Evolutionary conservation across 2,888 invertebrate genomes (phyloP), one percentile per base, ranked within the genome.

Genomic region (Drosophila borborema): DNA sequence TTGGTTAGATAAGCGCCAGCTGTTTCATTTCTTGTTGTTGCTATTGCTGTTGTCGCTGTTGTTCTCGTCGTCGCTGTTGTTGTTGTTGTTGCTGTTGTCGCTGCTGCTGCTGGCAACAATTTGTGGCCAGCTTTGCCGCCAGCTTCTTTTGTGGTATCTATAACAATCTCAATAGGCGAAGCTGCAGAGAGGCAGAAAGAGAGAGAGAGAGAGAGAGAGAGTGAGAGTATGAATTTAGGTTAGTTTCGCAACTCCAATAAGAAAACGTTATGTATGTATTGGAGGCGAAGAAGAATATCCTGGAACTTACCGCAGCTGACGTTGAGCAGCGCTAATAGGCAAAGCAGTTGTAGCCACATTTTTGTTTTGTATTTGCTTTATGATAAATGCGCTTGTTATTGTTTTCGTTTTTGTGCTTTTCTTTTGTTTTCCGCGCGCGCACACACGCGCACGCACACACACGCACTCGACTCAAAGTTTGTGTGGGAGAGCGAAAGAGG

Each of bases 1-100:
- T 65, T 74, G 49, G 69, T 79, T 73, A 80, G 86, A 87, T 87
- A 87, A 90, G 89, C 77, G 72, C 82, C 86, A 87, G 90, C 86
- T 90, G 86, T 80, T 86, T 83, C 71, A 62, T 75, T 77, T 62
- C 74, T 36, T 67, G 56, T 59, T 69, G 66, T 60, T 51, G 64
- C 41, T 46, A 62, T 9, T 56, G 54, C 28, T 48, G 51, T 23
- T 41, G 54, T 34, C 45, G 55, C 23, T 40, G 51, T 36, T 51
- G 49, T 36, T 41, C 20, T 14, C 6, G 45, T 14, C 18, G 36
- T 16, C 36, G 45, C 12, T 6, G 45, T 14, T 41, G 31, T 49
- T 31, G 64, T 43, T 41, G 64, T 56, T 62, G 69, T 45, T 55
- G 69, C 31, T 59, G 76, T 60, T 41, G 38, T 40, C 16, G 38